phyloP scores from a whole-genome alignment of 2,888 invertebrate genomes.

The Troglohyphantes excavatus region DNA sequence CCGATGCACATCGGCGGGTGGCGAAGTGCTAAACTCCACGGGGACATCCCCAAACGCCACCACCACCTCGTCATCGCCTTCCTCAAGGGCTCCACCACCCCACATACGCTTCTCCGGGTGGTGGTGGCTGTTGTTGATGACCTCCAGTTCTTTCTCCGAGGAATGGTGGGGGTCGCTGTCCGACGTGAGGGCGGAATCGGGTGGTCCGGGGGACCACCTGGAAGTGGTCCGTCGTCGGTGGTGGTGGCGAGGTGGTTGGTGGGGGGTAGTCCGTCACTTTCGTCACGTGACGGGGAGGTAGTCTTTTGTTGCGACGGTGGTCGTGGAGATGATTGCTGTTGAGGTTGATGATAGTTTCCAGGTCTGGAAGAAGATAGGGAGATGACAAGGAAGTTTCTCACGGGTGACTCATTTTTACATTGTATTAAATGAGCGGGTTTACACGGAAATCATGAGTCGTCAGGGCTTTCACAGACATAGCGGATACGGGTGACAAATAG shows the following conservation, averaged over 20 bases:
- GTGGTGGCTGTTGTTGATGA: too few relatives aligned
- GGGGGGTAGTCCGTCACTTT: slow-evolving; percentile 80
- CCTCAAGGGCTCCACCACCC: too few relatives aligned
- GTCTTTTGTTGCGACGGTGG: slow-evolving; percentile 34
- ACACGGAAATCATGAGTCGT: too few relatives aligned
- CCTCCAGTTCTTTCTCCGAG: too few relatives aligned
- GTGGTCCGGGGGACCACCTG: slow-evolving; percentile 61
- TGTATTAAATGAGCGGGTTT: too few relatives aligned
- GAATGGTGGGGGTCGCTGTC: slow-evolving; percentile 90
- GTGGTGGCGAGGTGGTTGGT: slow-evolving; percentile 31
- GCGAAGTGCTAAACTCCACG: slow-evolving; percentile 94
- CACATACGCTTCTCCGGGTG: too few relatives aligned
- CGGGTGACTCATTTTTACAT: too few relatives aligned
- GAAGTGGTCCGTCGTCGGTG: slow-evolving; percentile 41
- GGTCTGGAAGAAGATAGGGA: slow-evolving; percentile 46
- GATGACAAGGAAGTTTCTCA: too few relatives aligned
- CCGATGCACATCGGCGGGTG: slow-evolving; percentile 93
- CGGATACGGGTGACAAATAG: too few relatives aligned
- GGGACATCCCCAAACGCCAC: slow-evolving; percentile 86
- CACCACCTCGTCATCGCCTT: slow-evolving; percentile 85
- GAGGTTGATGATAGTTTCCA: slow-evolving; percentile 76
- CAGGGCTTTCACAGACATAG: too few relatives aligned
- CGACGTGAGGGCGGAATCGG: slow-evolving; percentile 83
- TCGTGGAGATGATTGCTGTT: slow-evolving; percentile 56
- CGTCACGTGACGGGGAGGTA: slow-evolving; percentile 39